Percentiles rank a stretch among this genome's conserved stretches.
phyloP scores from a whole-genome alignment of 2,113 vertebrate species.

The Siniperca knerii region DNA sequence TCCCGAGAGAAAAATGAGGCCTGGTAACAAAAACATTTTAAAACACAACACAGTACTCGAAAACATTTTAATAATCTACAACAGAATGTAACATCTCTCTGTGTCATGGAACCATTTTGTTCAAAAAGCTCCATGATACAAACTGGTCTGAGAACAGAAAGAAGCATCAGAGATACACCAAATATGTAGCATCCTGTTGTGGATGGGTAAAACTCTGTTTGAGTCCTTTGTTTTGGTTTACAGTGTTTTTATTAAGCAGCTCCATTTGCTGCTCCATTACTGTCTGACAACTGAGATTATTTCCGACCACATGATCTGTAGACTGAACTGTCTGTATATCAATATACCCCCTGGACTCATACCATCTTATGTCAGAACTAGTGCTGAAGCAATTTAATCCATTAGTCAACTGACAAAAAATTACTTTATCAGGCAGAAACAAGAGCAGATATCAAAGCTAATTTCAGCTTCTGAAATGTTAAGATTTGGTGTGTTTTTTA shows the following conservation, averaged over 20 bases:
- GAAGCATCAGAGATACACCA: not conserved
- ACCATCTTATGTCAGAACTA: slow-evolving; percentile 27
- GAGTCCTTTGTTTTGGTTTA: slow-evolving; percentile 13
- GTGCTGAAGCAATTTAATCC: slow-evolving; percentile 27
- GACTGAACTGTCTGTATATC: slow-evolving; percentile 16
- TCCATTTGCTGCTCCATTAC: slow-evolving; percentile 39
- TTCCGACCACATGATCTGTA: slow-evolving; percentile 27
- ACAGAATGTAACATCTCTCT: not conserved
- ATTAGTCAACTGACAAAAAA: slow-evolving; percentile 9
- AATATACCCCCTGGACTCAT: slow-evolving; percentile 42
- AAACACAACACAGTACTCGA: not conserved
- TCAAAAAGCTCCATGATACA: not conserved
- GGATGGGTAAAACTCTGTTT: slow-evolving; percentile 1
- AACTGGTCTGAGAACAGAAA: not conserved
- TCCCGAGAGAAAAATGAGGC: not conserved
- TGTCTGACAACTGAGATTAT: slow-evolving; percentile 35
- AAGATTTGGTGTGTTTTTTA: not conserved
- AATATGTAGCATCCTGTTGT: not conserved
- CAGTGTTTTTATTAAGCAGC: slow-evolving; percentile 16
- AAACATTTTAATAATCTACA: not conserved
- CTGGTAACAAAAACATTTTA: not conserved
- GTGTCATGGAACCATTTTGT: not conserved
- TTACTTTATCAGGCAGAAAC: not conserved
- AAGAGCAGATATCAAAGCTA: not conserved
- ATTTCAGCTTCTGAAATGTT: not conserved